Evolutionary conservation across 23 tunicate species (phyloP), one percentile per base, ranked within the genome.

Genomic region (Phallusia fumigata): DNA sequence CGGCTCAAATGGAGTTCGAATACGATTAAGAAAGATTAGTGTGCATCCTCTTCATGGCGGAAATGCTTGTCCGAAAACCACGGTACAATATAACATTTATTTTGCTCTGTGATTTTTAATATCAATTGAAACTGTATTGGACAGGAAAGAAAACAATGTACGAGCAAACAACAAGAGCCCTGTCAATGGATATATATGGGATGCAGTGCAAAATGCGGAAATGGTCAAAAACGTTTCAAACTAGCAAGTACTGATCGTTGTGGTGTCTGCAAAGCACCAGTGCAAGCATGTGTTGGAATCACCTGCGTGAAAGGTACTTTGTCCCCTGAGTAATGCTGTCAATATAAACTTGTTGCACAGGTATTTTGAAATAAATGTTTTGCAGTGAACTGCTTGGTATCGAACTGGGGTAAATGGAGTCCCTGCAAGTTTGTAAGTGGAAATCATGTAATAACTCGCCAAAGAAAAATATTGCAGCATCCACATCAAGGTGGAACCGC

Each of bases 161-260:
- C 16, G 2, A 40, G 10, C 10, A 24, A 1, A 13, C 69, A 16
- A 58, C 28, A 22, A 58, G 16, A 8, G 28, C 26, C 69, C 5
- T 58, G 69, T 58, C 26, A 58, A 58, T 58, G 69, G 69, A 13
- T 21, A 1, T 21, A 1, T 22, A 21, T 6, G 69, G 69, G 69
- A 24, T 58, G 69, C 69, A 58, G 69, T 24, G 69, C 28, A 58
- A 58, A 58, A 58, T 58, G 69, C 13, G 69, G 69, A 58, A 58
- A 58, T 6, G 69, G 69, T 58, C 28, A 21, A 58, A 22, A 24
- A 58, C 69, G 26, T 58, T 58, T 6, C 69, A 13, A 58, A 58
- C 69, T 58, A 16, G 28, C 28, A 58, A 58, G 69, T 16, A 58
- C 26, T 21, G 28, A 58, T 24, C 15, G 8, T 58, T 58, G 69